Percentiles rank a stretch among this genome's conserved stretches.
phyloP scores from a whole-genome alignment of 2,797 vertebrate species.

The Spinibarbus caldwelli region DNA sequence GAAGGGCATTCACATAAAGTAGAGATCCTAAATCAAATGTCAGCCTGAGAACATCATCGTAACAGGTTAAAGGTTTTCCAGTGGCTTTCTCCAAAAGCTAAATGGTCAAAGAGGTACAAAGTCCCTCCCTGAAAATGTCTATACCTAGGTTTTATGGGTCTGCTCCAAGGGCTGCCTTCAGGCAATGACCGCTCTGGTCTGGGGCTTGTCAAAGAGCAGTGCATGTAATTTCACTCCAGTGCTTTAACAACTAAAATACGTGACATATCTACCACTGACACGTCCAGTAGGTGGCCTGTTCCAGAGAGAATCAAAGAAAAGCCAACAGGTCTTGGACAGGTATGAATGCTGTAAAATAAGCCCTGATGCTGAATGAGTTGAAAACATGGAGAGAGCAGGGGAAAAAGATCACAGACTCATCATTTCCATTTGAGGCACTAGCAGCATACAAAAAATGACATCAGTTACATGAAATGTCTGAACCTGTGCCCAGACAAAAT shows the following conservation, averaged over 20 bases:
- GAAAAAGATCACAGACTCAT: constrained; percentile 35
- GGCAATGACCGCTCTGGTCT: constrained; percentile 41
- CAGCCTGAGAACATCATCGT: constrained; percentile 17
- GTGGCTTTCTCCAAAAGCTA: constrained; percentile 16
- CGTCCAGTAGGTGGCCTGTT: constrained; percentile 22
- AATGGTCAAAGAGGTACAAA: constrained; percentile 13
- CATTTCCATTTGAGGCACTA: constrained; percentile 42
- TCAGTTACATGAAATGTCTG: constrained; percentile 41
- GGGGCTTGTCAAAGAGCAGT: constrained; percentile 36
- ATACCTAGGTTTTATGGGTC: constrained; percentile 42
- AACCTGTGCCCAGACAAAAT: constrained; percentile 48
- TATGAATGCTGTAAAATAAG: constrained; percentile 32
- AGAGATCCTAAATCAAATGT: constrained; percentile 19
- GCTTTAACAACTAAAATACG: constrained; percentile 29
- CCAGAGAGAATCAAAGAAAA: constrained; percentile 20
- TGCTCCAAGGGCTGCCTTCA: constrained; percentile 35
- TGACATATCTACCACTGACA: constrained; percentile 24
- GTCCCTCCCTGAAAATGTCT: constrained; percentile 38
- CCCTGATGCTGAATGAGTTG: not conserved
- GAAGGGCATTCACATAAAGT: constrained; percentile 2
- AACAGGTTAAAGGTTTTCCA: constrained; percentile 34
- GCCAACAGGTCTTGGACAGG: constrained; percentile 43
- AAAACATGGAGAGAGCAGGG: constrained; percentile 15
- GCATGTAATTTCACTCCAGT: constrained; percentile 41
- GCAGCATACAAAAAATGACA: constrained; percentile 47